These are phyloP conservation scores for Phaethornis superciliosus DNA, from an alignment of 2,113 vertebrate species.

Conservation along the genomic window DNA sequence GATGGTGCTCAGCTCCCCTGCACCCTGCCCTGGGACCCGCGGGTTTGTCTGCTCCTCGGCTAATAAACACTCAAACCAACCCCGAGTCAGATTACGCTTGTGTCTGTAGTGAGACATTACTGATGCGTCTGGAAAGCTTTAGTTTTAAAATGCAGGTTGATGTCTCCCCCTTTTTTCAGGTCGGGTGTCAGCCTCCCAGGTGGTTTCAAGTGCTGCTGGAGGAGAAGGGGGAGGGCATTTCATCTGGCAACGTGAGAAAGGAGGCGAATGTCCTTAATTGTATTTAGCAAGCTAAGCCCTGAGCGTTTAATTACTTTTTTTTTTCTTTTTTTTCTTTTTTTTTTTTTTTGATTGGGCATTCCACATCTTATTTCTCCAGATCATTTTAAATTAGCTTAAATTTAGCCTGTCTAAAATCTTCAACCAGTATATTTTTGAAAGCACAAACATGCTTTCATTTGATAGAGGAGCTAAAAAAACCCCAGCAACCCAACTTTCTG, in stretches of 20 bases:
- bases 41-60: not conserved
- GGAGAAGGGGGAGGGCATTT: not conserved
- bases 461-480: not conserved
- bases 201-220: not conserved
- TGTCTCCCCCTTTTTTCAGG: not conserved
- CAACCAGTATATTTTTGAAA: conserved; percentile 10
- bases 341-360: conserved; percentile 36
- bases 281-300: conserved; percentile 19
- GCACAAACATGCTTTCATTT: conserved; percentile 25
- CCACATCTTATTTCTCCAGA: conserved; percentile 46
- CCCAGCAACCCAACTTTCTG: not conserved
- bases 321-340: not conserved
- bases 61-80: not conserved
- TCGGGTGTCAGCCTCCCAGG: not conserved
- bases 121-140: not conserved
- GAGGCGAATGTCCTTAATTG: conserved; percentile 7
- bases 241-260: not conserved
- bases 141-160: not conserved
- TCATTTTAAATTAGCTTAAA: conserved; percentile 48
- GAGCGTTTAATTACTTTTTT: not conserved
- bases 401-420: conserved; percentile 37
- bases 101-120: fast-evolving
- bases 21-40: not conserved
- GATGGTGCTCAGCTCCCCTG: not conserved
- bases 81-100: fast-evolving